Evolutionary conservation across 2,888 invertebrate genomes (phyloP), one percentile per base, ranked within the genome.

Genomic region (Metellina segmentata): DNA sequence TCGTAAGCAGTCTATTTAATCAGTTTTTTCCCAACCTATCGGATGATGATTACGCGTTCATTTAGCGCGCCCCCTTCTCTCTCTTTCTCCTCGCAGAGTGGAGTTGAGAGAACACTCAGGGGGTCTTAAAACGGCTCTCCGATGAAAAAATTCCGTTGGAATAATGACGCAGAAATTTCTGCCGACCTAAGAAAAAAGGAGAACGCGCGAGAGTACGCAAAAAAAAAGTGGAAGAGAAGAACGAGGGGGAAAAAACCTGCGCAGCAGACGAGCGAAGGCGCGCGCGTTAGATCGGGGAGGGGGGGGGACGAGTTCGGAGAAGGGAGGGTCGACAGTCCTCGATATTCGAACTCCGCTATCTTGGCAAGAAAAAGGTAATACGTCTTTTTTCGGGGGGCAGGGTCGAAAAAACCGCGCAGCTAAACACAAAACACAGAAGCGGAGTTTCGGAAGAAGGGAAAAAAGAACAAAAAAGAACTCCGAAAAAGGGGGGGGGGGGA

Each of bases 361-460:
- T 87, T 87, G 82, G 78, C n/a, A 86, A 86, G 85, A 78, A 78
- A 78, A 91, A 91, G 91, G 91, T 91, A 91, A 91, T 91, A 91
- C 91, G 91, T 91, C 91, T 91, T 91, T 61, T 61, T 87, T 87
- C 77, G 82, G 34, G 34, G 34, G 49, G 69, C 52, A 86, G 77
- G 61, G 82, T 61, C 70, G 83, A 82, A 86, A 82, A 87, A 87
- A 87, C 74, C 81, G 52, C 78, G 77, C 49, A 77, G 49, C 83
- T 75, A 78, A 91, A 90, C 88, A 88, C 88, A 88, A 81, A 88
- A 88, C 88, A 88, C 69, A 69, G 75, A 20, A 78, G 81, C 19
- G 16, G 53, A 20, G 69, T 49, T 53, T 11, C 49, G 20, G 16
- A 52, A 16, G 49, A 34, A 53, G 72, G 74, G 19, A 7, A 48